phyloP scores from a whole-genome alignment of 2,113 vertebrate genomes.

The Opisthocomus hoazin region DNA sequence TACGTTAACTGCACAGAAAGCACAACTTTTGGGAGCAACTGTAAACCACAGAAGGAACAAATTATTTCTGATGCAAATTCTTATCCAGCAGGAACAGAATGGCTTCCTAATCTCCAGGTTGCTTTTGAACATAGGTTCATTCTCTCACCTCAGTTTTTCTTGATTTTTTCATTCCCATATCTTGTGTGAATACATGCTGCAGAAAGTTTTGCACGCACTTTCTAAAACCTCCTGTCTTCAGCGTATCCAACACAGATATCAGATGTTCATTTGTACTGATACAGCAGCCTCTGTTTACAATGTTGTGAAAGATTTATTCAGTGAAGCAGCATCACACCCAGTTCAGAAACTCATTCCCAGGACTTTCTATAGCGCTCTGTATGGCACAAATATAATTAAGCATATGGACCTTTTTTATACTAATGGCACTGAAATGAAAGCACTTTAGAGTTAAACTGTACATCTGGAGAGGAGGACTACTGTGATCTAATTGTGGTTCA shows the following conservation, averaged over 20 bases:
- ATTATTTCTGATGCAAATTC: background rate
- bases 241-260: fast-evolving
- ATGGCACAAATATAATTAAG: background rate
- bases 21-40: background rate
- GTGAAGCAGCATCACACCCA: background rate
- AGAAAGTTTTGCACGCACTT: background rate
- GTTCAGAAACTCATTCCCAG: background rate
- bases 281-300: background rate
- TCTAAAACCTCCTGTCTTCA: background rate
- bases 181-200: background rate
- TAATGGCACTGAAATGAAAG: background rate
- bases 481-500: background rate
- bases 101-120: background rate
- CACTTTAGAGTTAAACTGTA: background rate
- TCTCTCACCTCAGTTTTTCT: background rate
- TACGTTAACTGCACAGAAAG: background rate
- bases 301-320: background rate
- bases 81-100: background rate
- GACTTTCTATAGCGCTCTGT: background rate
- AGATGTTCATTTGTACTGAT: background rate
- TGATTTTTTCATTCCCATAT: background rate
- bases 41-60: background rate
- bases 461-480: background rate
- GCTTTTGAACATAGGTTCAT: background rate
- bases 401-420: background rate